Evolutionary conservation across 2,113 vertebrate genomes (phyloP), one percentile per base, ranked within the genome.

Genomic region (Myrmecophaga tridactyla): DNA sequence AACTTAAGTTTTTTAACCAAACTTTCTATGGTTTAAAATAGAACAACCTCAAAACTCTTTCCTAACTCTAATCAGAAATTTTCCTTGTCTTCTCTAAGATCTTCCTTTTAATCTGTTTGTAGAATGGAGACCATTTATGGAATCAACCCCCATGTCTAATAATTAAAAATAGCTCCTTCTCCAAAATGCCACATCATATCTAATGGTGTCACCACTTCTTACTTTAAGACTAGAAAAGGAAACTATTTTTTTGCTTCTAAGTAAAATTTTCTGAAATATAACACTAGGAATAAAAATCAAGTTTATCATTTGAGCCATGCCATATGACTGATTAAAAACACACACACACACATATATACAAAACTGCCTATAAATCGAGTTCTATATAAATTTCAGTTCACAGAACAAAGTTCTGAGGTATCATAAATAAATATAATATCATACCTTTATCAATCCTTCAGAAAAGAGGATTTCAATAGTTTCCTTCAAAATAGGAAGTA

Each of bases 391-490:
- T 73, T 87, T 78, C 53, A 53, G 7, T 18, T 76, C 41, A 83
- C 4, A 43, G 0, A 63, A 89, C 5, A 90, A 4, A 82, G 82
- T 62, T 92, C 2, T 10, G 87, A 86, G 13, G 2, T 0, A 88
- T 2, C 60, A 48, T 89, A 76, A 89, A 56, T 15, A 89, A 94
- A 94, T 36, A 92, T n/a, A 65, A 41, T 83, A 76, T 5, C 75
- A 69, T 98, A 99, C 99, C 99, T 99, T 99, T 86, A 99, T 98
- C 39, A 99, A 98, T 72, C 99, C 99, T 97, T 99, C 99, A 80
- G 99, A 99, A 98, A 99, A 99, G 10, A 99, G 99, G 94, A 99
- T 99, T 98, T 99, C 99, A 77, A 99, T 99, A 18, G 99, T 99
- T 97, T 99, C 99, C 95, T 99, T 99, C 80, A 99, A 98, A 97